Evolutionary conservation across 1,140 invertebrate species (phyloP), one percentile per base, ranked within the genome.

Genomic region (Trichomalopsis sarcophagae): DNA sequence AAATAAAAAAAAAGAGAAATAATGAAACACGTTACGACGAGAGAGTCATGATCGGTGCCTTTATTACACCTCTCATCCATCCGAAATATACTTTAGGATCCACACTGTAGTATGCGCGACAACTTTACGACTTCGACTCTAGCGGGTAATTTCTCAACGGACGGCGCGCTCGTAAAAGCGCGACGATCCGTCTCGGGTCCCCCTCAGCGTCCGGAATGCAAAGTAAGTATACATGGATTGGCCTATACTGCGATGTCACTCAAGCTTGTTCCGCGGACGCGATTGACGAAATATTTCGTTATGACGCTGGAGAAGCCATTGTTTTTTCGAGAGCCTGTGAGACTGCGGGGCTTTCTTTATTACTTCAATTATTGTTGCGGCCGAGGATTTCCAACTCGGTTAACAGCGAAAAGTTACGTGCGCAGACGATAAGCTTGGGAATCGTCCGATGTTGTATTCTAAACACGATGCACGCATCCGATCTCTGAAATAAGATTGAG

Each of bases 1-100:
- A 86, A 91, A 91, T 90, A 91, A 90, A 90, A 88, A 71, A 62
- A 77, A 47, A 23, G 23, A 62, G 40, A 47, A 75, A 66, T 36
- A 62, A 66, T 79, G 62, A 81, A 81, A 81, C 27, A 89, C 83
- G 86, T 88, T 89, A 89, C 82, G 82, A 88, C 86, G 87, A 90
- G 55, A 74, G 44, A 75, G 30, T 78, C 84, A 75, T 85, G 73
- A 79, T 86, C 69, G 84, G 76, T 87, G 66, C 84, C 80, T 82
- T 86, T 80, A 84, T 75, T 83, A 82, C 69, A 21, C n/a, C 33
- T 23, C 13, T 44, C 47, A 27, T 30, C 9, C 30, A 68, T 62
- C 55, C 55, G 55, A 62, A 36, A 17, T 21, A n/a, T 62, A 62
- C 55, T 62, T 62, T 62, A 6, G 21, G 55, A 62, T 62, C 55